Conservation (phyloP, 2,888 invertebrate genomes). For the Phyllotreta cruciferae region DNA sequence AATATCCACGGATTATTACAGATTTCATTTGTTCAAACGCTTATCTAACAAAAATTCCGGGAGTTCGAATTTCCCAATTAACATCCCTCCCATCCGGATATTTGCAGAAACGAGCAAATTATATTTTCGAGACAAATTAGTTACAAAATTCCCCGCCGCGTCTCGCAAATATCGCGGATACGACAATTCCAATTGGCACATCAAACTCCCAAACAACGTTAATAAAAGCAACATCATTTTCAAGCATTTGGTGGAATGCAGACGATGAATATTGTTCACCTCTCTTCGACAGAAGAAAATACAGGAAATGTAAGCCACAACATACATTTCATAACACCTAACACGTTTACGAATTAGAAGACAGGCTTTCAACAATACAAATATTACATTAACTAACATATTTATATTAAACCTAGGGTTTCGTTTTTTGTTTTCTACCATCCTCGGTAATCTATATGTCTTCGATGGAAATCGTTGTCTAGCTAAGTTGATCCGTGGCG, state of each 20-base stretch:
- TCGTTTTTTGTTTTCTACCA: conserved; percentile 19
- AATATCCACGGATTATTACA: neutral
- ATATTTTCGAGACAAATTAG: too few species aligned
- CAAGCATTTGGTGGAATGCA: conserved; percentile 46
- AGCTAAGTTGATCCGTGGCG: conserved; percentile 61
- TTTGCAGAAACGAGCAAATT: neutral
- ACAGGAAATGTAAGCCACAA: conserved; percentile 36
- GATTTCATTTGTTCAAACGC: neutral
- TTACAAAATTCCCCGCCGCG: too few species aligned
- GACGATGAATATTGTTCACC: conserved; percentile 39
- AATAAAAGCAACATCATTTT: conserved; percentile 25
- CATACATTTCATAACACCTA: conserved; percentile 26
- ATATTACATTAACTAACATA: conserved; percentile 25
- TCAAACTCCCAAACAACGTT: conserved; percentile 12
- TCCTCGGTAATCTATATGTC: too few species aligned
- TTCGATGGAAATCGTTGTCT: conserved; percentile 40
- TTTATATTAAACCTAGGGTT: conserved; percentile 25
- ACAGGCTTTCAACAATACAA: neutral
- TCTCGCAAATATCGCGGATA: neutral
- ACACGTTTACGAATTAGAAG: conserved; percentile 19
- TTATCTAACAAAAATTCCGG: neutral
- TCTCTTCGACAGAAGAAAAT: conserved; percentile 27
- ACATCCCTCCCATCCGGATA: conserved; percentile 5
- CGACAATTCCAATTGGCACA: conserved; percentile 11
- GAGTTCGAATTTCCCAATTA: conserved; percentile 4